Base-by-base conservation (phyloP, 2,113 vertebrate species). In the Procavia capensis region DNA sequence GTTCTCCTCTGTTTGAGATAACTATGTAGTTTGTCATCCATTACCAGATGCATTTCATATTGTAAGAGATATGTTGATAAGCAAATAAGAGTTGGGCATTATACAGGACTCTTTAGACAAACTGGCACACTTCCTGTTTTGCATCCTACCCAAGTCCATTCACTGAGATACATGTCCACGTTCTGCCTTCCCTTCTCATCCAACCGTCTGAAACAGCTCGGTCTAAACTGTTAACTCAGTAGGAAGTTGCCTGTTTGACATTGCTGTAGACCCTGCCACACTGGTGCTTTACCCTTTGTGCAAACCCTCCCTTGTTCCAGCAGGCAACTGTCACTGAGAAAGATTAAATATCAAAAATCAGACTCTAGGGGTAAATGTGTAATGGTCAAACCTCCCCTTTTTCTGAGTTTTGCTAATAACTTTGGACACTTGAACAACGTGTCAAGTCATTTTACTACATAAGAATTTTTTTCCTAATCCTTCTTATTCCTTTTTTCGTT, bases 401-500 rank as follows among this genome's bases (percentile, higher is more conserved):
- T 2, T 84, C 4, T 45, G 75, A 86, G 27, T 22, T 39, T 64
- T 57, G 4, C 41, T 11, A 64, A 50, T 66, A 4, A 31, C 31
- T 72, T 83, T 92, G 50, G 84, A 54, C 7, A 87, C 70, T 90
- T 88, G 47, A 88, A 76, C 25, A 90, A 90, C 22, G 81, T 87
- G 22, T 61, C 43, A 92, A 5, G 10, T 43, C 39, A 25, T 89
- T 92, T 36, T 24, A 54, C 47, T 79, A 68, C 59, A 59, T 95
- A 72, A 93, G 79, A 81, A 97, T 89, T 85, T 85, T 72, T 85
- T 72, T 88, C 59, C 24, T n/a, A 80, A 64, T n/a, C 14, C 22
- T 94, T 93, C 7, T 61, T 93, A 94, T 75, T 75, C 45, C 39
- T 47, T 70, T 43, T 70, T 27, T 93, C 70, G 79, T 95, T 93